A percentile compares a stretch with the other conserved stretches of the same genome.
Conservation (phyloP, 92 coral and sea anemone genomes). For the Siderastrea radians region DNA sequence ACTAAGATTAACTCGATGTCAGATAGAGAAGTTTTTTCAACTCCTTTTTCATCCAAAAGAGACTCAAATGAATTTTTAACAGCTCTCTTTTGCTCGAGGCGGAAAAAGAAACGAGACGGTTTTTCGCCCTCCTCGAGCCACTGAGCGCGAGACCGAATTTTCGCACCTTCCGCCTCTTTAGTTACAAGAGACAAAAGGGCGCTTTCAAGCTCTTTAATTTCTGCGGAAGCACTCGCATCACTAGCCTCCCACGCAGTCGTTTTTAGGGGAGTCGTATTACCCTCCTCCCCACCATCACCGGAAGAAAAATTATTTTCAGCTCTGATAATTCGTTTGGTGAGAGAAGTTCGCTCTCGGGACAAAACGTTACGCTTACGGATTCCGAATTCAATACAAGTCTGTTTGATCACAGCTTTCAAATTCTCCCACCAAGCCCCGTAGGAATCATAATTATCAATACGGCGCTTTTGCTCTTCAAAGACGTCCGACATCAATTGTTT, state of each 20-base stretch:
- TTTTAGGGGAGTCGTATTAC: no score
- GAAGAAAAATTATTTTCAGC: background rate
- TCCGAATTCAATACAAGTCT: background rate
- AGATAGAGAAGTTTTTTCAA: background rate
- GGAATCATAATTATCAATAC: background rate
- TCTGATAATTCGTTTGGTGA: background rate
- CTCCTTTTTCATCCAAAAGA: background rate
- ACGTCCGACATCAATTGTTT: background rate
- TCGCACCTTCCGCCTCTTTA: background rate
- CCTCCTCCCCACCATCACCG: no score
- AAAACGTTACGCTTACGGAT: background rate
- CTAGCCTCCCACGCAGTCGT: no score
- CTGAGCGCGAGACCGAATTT: slow-evolving; percentile 8
- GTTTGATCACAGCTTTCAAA: background rate
- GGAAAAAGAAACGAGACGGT: slow-evolving; percentile 12
- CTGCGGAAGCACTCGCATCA: rapidly evolving
- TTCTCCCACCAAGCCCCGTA: slow-evolving; percentile 10
- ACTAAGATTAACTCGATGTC: background rate
- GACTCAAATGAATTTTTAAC: no score
- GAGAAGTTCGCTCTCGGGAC: background rate
- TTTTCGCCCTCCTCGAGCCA: slow-evolving; percentile 39
- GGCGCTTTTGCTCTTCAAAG: background rate
- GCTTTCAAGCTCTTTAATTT: background rate
- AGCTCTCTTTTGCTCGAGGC: background rate
- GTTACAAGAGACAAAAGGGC: background rate